phyloP scores from a whole-genome alignment of 2,797 vertebrate species.

The Tenualosa thibaudeaui region DNA sequence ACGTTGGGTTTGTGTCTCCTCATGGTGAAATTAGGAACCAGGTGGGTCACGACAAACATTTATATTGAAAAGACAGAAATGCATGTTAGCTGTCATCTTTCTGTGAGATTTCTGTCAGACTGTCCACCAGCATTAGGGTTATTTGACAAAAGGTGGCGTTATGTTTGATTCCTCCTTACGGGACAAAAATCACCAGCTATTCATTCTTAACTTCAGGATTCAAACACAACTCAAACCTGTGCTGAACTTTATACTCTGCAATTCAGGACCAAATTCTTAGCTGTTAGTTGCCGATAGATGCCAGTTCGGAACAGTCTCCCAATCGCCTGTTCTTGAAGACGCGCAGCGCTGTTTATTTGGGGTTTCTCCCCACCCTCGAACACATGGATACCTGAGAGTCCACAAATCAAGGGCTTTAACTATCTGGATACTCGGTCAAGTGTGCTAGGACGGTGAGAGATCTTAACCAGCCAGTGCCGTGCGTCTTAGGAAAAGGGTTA shows the following conservation, averaged over 20 bases:
- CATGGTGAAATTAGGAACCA: conserved; percentile 88
- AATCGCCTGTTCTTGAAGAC: conserved; percentile 13
- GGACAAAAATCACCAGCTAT: conserved; percentile 96
- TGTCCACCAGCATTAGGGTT: conserved; percentile 96
- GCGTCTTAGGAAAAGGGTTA: conserved; percentile 9
- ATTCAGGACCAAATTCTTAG: conserved; percentile 98
- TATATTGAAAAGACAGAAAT: conserved; percentile 66
- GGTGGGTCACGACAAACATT: conserved; percentile 85
- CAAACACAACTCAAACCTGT: conserved; percentile 98
- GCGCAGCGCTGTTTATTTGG: conserved; percentile 10
- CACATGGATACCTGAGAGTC: conserved; percentile 19
- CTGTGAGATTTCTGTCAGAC: conserved; percentile 92
- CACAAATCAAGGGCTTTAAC: conserved; percentile 20
- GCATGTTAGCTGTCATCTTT: conserved; percentile 97
- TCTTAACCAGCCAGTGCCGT: conserved; percentile 1
- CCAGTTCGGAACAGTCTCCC: conserved; percentile 80
- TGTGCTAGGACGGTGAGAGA: conserved; percentile 7
- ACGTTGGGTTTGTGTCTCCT: conserved; percentile 77
- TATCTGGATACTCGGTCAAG: conserved; percentile 17
- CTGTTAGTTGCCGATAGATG: conserved; percentile 83
- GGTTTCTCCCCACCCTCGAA: not conserved
- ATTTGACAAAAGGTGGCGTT: conserved; percentile 97
- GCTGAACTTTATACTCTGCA: conserved; percentile 91
- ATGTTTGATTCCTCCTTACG: conserved; percentile 88
- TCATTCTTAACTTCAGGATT: conserved; percentile 97